phyloP scores from a whole-genome alignment of 2,797 vertebrate species.

The Phoebastria nigripes region DNA sequence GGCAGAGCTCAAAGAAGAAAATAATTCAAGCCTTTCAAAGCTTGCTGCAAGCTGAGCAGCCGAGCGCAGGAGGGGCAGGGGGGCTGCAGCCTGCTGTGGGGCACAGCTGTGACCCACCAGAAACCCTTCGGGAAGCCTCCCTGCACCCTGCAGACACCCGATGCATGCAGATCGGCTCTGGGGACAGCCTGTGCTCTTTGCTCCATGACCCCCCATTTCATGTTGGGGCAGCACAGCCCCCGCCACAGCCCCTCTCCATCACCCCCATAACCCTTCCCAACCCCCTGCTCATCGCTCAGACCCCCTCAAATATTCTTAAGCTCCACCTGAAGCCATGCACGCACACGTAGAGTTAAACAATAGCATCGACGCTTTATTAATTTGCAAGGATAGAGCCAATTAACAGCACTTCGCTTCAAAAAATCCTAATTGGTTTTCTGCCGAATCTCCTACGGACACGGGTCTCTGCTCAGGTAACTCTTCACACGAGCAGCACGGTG shows the following conservation, averaged over 20 bases:
- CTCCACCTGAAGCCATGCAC: neutral
- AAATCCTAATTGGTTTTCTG: neutral
- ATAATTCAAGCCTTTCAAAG: neutral
- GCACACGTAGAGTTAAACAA: neutral
- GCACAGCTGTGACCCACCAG: neutral
- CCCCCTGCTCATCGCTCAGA: neutral
- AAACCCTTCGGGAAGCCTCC: neutral
- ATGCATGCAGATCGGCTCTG: fast-evolving
- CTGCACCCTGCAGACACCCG: neutral
- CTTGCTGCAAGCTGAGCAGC: neutral
- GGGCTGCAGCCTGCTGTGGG: neutral
- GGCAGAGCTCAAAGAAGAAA: neutral
- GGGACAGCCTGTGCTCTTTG: fast-evolving
- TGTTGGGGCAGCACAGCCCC: fast-evolving
- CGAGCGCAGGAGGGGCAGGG: neutral
- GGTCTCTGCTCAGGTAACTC: neutral
- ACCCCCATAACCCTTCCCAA: neutral
- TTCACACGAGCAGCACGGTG: neutral
- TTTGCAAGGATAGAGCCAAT: slow-evolving; percentile 5
- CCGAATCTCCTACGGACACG: neutral
- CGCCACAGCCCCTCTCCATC: neutral
- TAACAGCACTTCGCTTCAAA: neutral
- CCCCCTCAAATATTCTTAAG: too few relatives aligned
- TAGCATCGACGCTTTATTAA: neutral
- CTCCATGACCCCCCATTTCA: neutral